A percentile compares a stretch with the other conserved stretches of the same genome.
phyloP scores from a whole-genome alignment of 2,888 invertebrate species.

The Caenorhabditis sp. region DNA sequence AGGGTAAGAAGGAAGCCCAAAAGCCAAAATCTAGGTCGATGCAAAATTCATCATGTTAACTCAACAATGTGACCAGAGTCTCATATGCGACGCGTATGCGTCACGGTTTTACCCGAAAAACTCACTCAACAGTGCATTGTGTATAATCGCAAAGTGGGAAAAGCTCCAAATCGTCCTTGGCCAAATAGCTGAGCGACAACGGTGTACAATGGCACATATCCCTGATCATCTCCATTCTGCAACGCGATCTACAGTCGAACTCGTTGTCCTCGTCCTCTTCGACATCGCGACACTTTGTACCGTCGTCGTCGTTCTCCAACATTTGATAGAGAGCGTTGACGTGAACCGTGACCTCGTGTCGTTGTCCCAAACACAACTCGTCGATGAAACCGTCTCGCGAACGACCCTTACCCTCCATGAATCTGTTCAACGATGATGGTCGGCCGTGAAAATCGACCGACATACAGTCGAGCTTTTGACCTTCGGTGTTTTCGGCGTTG shows the following conservation, averaged over 20 bases:
- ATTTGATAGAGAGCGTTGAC: slow-evolving; percentile 64
- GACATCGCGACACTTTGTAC: slow-evolving; percentile 63
- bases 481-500: slow-evolving; percentile 65
- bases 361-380: slow-evolving; percentile 64
- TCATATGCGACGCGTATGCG: no score
- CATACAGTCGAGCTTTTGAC: slow-evolving; percentile 65
- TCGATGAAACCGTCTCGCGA: slow-evolving; percentile 65
- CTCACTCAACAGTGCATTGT: slow-evolving; percentile 61
- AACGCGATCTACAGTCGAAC: slow-evolving; percentile 65
- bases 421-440: slow-evolving; percentile 63
- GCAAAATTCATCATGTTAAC: no score
- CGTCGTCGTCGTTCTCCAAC: slow-evolving; percentile 68
- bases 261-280: slow-evolving; percentile 66
- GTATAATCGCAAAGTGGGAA: slow-evolving; percentile 66
- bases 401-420: slow-evolving; percentile 68
- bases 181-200: slow-evolving; percentile 58
- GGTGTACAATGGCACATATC: slow-evolving; percentile 65
- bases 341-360: slow-evolving; percentile 65
- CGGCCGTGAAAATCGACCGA: slow-evolving; percentile 68
- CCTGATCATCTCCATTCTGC: slow-evolving; percentile 66
- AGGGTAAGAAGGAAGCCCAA: no score
- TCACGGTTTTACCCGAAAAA: no score
- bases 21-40: no score
- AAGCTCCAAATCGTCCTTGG: slow-evolving; percentile 55
- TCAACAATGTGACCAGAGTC: no score